Conservation (phyloP, 2,113 vertebrate species). For the Corapipo altera region DNA sequence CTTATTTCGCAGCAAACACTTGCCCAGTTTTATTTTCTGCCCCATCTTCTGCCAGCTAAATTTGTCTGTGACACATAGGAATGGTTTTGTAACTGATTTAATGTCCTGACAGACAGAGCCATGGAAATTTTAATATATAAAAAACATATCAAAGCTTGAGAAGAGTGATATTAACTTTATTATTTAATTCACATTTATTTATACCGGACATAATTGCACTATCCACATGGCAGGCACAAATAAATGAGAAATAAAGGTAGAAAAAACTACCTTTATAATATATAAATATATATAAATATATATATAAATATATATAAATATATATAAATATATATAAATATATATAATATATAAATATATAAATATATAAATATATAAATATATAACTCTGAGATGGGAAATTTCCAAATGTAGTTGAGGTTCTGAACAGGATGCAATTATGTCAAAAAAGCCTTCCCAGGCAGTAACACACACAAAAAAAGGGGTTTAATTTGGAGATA, state of each 20-base stretch:
- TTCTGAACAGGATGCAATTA: background rate
- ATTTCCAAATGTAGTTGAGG: background rate
- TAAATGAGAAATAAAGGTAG: background rate
- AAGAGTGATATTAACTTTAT: background rate
- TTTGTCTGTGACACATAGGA: background rate
- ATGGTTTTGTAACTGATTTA: background rate
- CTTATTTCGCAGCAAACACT: background rate
- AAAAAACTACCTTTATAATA: too few relatives aligned
- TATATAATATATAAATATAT: too few relatives aligned
- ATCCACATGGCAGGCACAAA: background rate
- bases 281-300: too few relatives aligned
- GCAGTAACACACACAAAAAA: background rate
- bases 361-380: too few relatives aligned
- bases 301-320: too few relatives aligned
- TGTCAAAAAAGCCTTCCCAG: background rate
- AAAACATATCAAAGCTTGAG: background rate
- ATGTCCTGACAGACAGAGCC: background rate
- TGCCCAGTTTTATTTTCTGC: background rate
- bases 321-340: too few relatives aligned
- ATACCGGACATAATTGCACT: fast-evolving
- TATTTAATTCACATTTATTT: background rate
- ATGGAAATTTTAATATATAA: background rate
- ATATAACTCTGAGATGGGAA: background rate
- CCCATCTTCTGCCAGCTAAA: background rate
- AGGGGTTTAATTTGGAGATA: background rate